Percentiles rank a stretch among this genome's conserved stretches.
Conservation (phyloP, 1,140 invertebrate genomes). For the Anoplolepis gracilipes region DNA sequence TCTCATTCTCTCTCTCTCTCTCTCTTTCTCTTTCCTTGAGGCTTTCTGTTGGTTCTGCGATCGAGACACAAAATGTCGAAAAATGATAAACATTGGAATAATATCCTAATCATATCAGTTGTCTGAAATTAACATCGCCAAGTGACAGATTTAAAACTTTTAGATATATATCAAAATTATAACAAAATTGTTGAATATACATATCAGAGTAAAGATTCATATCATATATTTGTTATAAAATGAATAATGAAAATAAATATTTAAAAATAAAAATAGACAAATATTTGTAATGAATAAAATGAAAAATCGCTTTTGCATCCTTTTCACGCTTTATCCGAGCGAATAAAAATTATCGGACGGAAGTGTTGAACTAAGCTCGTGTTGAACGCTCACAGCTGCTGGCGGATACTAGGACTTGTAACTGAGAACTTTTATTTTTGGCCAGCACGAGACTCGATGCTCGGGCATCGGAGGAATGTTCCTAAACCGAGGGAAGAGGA, state of each 20-base stretch:
- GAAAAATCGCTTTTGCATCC: background rate
- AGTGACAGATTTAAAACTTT: background rate
- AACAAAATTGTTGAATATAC: background rate
- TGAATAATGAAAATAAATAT: background rate
- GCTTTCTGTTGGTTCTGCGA: background rate
- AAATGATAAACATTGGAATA: background rate
- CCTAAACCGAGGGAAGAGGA: conserved; percentile 18
- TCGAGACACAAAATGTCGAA: background rate
- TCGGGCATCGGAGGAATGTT: conserved; percentile 8
- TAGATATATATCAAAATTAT: background rate
- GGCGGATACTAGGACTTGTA: background rate
- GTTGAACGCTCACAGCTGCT: conserved; percentile 68
- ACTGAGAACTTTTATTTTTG: conserved; percentile 62
- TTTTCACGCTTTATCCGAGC: conserved; percentile 18
- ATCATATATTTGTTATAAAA: background rate
- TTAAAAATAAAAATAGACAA: background rate
- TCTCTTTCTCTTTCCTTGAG: background rate
- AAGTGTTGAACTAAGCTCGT: conserved; percentile 67
- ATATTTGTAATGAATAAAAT: background rate
- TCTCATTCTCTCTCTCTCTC: background rate
- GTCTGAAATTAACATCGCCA: background rate
- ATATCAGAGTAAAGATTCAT: background rate
- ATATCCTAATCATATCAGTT: background rate
- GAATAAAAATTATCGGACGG: conserved; percentile 72
- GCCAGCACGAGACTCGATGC: background rate